Evolutionary conservation across 2,113 vertebrate genomes (phyloP).

Genomic region (Lutjanus erythropterus): DNA sequence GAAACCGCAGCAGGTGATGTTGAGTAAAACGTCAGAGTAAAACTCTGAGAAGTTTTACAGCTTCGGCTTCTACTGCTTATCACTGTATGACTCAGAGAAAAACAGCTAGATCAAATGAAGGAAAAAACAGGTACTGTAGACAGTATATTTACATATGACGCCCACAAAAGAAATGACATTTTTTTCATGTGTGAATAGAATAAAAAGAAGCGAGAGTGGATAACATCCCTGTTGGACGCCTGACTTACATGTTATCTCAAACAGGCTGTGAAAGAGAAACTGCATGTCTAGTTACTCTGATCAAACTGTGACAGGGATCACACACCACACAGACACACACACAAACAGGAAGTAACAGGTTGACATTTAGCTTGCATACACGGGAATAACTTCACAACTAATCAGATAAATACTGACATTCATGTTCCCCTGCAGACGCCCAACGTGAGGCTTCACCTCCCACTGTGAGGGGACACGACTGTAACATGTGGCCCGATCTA

Average conservation of each 20-base stretch:
- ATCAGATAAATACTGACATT: slow-evolving; percentile 5
- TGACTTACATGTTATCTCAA: neutral
- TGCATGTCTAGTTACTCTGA: neutral
- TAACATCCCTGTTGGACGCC: neutral
- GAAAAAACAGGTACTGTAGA: neutral
- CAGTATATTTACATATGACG: neutral
- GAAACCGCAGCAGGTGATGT: slow-evolving; percentile 1
- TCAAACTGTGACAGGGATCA: neutral
- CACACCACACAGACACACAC: neutral
- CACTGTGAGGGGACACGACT: neutral
- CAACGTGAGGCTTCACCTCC: neutral
- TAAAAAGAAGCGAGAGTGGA: neutral
- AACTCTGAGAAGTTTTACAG: neutral
- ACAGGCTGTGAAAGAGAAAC: slow-evolving; percentile 4
- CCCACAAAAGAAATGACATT: neutral
- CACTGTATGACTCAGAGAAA: slow-evolving; percentile 7
- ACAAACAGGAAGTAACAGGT: slow-evolving; percentile 42
- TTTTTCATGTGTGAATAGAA: neutral
- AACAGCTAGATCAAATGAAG: neutral
- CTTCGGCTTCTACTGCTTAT: neutral
- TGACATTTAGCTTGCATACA: slow-evolving; percentile 34
- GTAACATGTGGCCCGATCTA: neutral
- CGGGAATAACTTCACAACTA: slow-evolving; percentile 6
- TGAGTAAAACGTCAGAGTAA: neutral
- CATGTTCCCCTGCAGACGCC: neutral